These are phyloP conservation scores for Ochotona princeps DNA, from an alignment of 2,113 vertebrate genomes.

Conservation along the genomic window DNA sequence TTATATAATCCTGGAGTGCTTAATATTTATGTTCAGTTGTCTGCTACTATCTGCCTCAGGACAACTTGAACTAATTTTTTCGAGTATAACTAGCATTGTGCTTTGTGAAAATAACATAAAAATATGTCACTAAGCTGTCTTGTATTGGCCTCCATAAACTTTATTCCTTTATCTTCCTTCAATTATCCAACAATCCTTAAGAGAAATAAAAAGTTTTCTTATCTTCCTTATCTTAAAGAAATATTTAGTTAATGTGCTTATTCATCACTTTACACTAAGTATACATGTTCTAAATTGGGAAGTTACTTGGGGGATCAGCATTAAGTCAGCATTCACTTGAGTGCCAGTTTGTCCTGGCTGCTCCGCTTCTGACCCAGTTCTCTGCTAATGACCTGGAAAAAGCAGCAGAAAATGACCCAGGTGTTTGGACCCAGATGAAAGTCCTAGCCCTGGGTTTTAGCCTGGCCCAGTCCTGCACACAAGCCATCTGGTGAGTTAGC, in stretches of 20 bases:
- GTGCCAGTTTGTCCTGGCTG: too few species aligned
- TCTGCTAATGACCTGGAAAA: too few species aligned
- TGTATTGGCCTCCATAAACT: constrained; percentile 12
- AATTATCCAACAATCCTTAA: neutral
- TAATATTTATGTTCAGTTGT: constrained; percentile 37
- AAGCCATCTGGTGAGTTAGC: too few species aligned
- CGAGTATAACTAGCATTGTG: neutral
- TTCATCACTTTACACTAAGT: neutral
- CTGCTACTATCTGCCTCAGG: neutral
- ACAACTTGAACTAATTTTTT: constrained; percentile 37
- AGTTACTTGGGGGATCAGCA: neutral
- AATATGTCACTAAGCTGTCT: neutral
- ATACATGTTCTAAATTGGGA: neutral
- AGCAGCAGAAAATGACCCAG: too few species aligned
- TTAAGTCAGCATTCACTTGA: too few species aligned
- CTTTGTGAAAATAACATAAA: constrained; percentile 23
- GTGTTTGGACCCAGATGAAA: too few species aligned
- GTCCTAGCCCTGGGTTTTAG: too few species aligned
- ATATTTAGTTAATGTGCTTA: neutral
- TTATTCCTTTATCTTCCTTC: neutral
- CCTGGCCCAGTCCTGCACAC: too few species aligned
- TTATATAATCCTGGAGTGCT: constrained; percentile 8
- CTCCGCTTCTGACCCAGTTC: too few species aligned
- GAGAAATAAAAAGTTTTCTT: neutral
- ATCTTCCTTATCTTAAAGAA: neutral